These are phyloP conservation scores for Tokudaia muenninki DNA, from an alignment of 2,797 vertebrate species.

Conservation along the genomic window DNA sequence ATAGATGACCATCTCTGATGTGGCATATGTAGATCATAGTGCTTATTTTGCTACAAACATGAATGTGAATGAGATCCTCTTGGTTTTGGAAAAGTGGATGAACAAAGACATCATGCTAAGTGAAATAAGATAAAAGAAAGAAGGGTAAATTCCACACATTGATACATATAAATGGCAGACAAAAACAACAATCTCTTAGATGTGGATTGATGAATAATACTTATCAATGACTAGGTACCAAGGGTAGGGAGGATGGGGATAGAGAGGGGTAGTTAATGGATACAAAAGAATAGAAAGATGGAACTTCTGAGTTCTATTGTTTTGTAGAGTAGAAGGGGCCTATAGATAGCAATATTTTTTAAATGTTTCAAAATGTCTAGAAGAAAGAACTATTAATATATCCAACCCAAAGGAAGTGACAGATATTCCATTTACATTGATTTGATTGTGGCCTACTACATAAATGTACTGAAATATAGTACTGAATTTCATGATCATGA, in stretches of 20 bases:
- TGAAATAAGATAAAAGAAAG: neutral
- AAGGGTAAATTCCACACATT: neutral
- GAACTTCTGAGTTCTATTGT: neutral
- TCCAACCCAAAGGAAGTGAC: neutral
- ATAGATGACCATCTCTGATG: neutral
- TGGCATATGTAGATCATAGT: neutral
- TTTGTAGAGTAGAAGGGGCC: neutral
- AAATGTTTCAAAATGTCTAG: neutral
- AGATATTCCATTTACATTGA: neutral
- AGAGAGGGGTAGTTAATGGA: neutral
- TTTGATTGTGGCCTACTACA: neutral
- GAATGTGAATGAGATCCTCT: neutral
- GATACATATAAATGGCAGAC: neutral
- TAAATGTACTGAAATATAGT: neutral
- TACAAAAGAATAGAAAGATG: neutral
- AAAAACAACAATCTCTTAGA: neutral
- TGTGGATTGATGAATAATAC: neutral
- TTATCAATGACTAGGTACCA: neutral
- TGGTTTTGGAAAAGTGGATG: neutral
- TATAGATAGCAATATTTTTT: neutral
- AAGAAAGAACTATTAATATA: neutral
- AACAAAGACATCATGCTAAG: neutral
- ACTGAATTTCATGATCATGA: neutral
- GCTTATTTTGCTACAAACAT: neutral
- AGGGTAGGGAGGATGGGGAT: neutral